Evolutionary conservation across 2,113 vertebrate genomes (phyloP), one percentile per base, ranked within the genome.

Genomic region (Monopterus albus): DNA sequence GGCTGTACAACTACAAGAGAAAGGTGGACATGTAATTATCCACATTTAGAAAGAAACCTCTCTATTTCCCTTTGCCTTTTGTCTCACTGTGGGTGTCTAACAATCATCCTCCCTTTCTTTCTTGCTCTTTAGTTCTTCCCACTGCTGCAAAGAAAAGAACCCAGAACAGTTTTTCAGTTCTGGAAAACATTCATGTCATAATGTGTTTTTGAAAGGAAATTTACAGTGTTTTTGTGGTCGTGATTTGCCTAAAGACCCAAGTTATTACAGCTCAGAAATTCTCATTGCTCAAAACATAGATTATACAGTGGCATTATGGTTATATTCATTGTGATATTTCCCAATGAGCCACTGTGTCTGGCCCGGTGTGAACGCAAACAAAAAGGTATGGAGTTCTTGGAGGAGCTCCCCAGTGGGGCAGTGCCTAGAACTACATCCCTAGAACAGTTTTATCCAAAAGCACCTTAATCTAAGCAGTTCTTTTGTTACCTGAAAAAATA

Each of bases 11-110:
- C 81, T 82, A 73, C 69, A 62, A 84, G 60, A 63, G 67, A 86
- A 89, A 89, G 90, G 84, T 83, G 84, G 89, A 92, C 90, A 91
- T 92, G 86, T 89, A 91, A 90, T 88, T 94, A 91, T 88, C 76
- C 66, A 83, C 38, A 63, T 47, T 82, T 82, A 63, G 78, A 81
- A 85, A 87, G 85, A 85, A 81, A 56, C 65, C 11, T 56, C 51
- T 61, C 60, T 51, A 64, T 57, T 67, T 69, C 35, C 52, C 12
- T 55, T 42, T 47, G 21, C 55, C 56, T 26, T 33, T 28, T 10
- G 49, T 74, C 71, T 78, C 67, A 68, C 82, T 87, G 78, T 85
- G 29, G 10, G 59, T 23, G 40, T 73, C 66, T 64, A 28, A 50
- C 63, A 26, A 55, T 47, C 64, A 63, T 29, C 46, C 57, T 57